Conservation (phyloP, 2,888 invertebrate genomes). For the Celastrina argiolus region DNA sequence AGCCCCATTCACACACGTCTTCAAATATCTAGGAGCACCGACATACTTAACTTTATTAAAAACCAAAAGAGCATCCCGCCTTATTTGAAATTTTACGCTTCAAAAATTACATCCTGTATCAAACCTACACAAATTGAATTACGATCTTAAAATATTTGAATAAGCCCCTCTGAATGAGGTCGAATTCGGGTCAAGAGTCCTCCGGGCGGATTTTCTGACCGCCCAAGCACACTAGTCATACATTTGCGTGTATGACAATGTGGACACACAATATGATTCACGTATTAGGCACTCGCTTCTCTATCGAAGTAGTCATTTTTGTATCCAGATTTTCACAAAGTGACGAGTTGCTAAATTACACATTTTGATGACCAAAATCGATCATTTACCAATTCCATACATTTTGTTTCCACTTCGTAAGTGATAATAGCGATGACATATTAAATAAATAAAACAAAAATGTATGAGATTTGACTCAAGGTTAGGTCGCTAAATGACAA, state of each 20-base stretch:
- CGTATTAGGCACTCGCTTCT: not conserved
- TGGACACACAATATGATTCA: not conserved
- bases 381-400: too few species aligned
- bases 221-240: slow-evolving; percentile 16
- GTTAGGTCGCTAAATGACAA: too few species aligned
- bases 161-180: slow-evolving; percentile 23
- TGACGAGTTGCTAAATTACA: too few species aligned
- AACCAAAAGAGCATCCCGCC: not conserved
- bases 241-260: not conserved
- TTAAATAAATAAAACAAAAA: too few species aligned
- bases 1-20: not conserved
- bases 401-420: too few species aligned
- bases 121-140: slow-evolving; percentile 23
- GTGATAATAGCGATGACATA: too few species aligned
- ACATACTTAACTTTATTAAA: slow-evolving; percentile 2
- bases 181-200: slow-evolving; percentile 20
- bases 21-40: not conserved
- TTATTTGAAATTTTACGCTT: slow-evolving; percentile 10
- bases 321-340: too few species aligned
- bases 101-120: slow-evolving; percentile 15
- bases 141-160: slow-evolving; percentile 25
- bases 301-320: not conserved
- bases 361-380: too few species aligned
- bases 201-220: slow-evolving; percentile 20
- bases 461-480: too few species aligned